A percentile compares a stretch with the other conserved stretches of the same genome.
Conservation (phyloP, 2,113 vertebrate genomes). For the Grus americana region DNA sequence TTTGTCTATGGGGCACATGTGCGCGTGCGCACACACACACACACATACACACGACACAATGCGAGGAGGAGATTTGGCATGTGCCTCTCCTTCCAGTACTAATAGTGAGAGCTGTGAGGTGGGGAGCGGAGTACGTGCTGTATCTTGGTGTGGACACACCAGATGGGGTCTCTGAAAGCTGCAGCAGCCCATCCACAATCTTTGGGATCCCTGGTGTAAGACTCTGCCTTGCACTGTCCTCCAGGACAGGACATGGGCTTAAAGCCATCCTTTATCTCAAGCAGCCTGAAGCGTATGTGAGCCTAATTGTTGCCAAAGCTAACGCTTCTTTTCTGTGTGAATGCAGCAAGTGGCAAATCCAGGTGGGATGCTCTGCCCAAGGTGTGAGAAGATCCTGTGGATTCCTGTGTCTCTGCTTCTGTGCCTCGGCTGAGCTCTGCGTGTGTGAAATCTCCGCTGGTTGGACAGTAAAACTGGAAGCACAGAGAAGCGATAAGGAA, state of each 20-base stretch:
- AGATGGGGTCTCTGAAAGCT: not conserved
- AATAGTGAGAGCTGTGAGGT: not conserved
- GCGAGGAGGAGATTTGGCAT: not conserved
- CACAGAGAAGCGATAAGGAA: not conserved
- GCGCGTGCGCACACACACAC: not conserved
- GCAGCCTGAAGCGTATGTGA: not conserved
- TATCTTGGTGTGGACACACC: not conserved
- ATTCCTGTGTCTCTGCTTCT: not conserved
- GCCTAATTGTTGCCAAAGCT: not conserved
- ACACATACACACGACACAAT: fast-evolving
- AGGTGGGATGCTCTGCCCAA: not conserved
- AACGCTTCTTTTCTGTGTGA: not conserved
- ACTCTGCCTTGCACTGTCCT: not conserved
- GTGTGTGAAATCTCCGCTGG: not conserved
- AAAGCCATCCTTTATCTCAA: not conserved
- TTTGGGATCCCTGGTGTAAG: not conserved
- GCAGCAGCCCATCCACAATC: not conserved
- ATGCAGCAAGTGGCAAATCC: not conserved
- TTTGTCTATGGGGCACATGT: not conserved
- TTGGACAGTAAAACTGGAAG: not conserved
- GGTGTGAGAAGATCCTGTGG: not conserved
- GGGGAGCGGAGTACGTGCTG: fast-evolving
- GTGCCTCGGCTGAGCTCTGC: not conserved
- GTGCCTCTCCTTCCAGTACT: not conserved
- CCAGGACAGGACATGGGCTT: not conserved